phyloP scores from a whole-genome alignment of 2,797 vertebrate species.

The Lagocephalus sceleratus region DNA sequence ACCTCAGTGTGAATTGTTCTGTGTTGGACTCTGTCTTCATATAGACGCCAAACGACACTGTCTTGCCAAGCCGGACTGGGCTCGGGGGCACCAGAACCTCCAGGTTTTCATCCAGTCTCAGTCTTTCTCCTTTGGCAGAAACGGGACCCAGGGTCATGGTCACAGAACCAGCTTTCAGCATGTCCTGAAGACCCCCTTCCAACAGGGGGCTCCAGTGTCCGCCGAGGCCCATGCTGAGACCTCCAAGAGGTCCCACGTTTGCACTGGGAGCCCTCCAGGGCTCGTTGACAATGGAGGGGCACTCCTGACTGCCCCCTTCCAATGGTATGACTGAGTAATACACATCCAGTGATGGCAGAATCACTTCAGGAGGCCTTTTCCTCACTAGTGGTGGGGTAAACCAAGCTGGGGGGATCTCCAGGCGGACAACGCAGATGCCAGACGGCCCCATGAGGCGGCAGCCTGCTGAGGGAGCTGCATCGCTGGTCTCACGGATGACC shows the following conservation, averaged over 20 bases:
- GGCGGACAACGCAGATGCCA: constrained; percentile 91
- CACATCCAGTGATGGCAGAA: constrained; percentile 84
- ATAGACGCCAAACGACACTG: constrained; percentile 84
- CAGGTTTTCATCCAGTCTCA: constrained; percentile 85
- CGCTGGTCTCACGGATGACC: constrained; percentile 81
- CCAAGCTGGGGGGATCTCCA: constrained; percentile 88
- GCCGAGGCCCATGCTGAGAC: constrained; percentile 49
- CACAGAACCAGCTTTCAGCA: constrained; percentile 86
- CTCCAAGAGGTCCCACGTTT: constrained; percentile 54
- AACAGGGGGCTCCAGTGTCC: constrained; percentile 68
- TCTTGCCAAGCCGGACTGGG: constrained; percentile 86
- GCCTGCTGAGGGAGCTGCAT: constrained; percentile 78
- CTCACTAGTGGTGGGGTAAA: constrained; percentile 81
- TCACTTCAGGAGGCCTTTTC: constrained; percentile 66
- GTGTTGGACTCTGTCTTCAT: constrained; percentile 77
- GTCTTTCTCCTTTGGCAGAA: constrained; percentile 72
- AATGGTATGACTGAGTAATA: constrained; percentile 83
- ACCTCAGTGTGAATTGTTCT: constrained; percentile 93
- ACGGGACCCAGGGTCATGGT: constrained; percentile 78
- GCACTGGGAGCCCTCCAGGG: constrained; percentile 73
- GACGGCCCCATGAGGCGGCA: constrained; percentile 83
- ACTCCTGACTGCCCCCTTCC: constrained; percentile 74
- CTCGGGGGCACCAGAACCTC: constrained; percentile 83
- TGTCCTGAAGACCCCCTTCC: constrained; percentile 70
- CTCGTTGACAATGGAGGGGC: constrained; percentile 75